Evolutionary conservation across 2,113 vertebrate genomes (phyloP).

Genomic region (Phasianus colchicus): DNA sequence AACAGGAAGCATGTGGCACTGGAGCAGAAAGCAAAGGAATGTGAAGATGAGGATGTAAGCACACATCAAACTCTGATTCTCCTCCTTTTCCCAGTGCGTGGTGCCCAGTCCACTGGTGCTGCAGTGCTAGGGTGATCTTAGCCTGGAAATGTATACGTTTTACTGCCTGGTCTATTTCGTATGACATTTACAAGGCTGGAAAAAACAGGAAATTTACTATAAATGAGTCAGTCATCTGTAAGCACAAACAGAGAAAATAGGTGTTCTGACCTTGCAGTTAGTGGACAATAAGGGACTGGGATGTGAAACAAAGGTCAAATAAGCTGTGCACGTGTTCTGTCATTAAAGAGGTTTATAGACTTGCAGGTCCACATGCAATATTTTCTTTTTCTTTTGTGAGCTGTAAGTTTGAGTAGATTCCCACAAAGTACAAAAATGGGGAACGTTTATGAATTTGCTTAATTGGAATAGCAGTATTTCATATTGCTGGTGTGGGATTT

Average conservation of each 20-base stretch:
- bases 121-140: not conserved
- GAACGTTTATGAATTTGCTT: not conserved
- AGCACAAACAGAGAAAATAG: not conserved
- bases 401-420: not conserved
- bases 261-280: not conserved
- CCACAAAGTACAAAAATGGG: not conserved
- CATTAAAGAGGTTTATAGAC: not conserved
- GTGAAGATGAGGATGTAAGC: not conserved
- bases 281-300: not conserved
- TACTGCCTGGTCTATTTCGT: constrained; percentile 23
- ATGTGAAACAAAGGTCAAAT: not conserved
- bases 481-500: not conserved
- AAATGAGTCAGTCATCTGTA: constrained; percentile 9
- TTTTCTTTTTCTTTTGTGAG: not conserved
- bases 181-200: constrained; percentile 39
- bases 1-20: not conserved
- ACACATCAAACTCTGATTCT: not conserved
- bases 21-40: not conserved
- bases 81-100: not conserved
- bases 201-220: constrained; percentile 44
- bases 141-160: not conserved
- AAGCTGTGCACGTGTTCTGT: not conserved
- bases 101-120: not conserved
- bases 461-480: not conserved
- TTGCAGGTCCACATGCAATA: accelerated